These are phyloP conservation scores for Coracias cyanogaster DNA, from an alignment of 2,797 vertebrate species.

Conservation along the genomic window DNA sequence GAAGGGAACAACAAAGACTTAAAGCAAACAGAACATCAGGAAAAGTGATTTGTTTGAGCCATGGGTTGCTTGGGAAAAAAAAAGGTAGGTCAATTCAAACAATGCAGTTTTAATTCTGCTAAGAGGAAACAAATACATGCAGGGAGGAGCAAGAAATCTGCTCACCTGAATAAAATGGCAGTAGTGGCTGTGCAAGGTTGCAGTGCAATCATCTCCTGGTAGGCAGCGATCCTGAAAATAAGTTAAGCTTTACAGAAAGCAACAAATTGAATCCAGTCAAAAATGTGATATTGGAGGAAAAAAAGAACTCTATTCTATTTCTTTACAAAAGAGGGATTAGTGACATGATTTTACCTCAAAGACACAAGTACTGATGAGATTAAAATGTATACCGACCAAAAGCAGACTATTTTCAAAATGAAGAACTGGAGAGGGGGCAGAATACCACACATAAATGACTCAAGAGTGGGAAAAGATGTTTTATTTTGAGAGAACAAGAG, in stretches of 20 bases:
- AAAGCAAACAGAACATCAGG: background rate
- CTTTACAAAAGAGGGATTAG: background rate
- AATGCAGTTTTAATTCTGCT: background rate
- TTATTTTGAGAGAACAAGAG: background rate
- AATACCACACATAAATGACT: background rate
- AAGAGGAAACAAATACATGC: background rate
- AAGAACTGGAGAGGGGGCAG: background rate
- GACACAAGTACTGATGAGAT: background rate
- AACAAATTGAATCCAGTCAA: background rate
- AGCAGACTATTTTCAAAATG: background rate
- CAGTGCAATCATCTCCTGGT: background rate
- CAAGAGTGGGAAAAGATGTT: background rate
- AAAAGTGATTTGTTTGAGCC: background rate
- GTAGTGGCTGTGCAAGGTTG: background rate
- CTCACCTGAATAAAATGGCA: background rate
- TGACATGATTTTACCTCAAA: background rate
- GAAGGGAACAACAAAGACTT: background rate
- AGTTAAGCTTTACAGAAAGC: background rate
- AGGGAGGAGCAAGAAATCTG: background rate
- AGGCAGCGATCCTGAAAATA: background rate
- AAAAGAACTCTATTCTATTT: background rate
- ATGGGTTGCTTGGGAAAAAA: background rate
- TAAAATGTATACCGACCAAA: background rate
- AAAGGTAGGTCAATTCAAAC: background rate
- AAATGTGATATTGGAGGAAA: background rate